phyloP scores from a whole-genome alignment of 2,797 vertebrate genomes.

The Melanotaenia nigrans region DNA sequence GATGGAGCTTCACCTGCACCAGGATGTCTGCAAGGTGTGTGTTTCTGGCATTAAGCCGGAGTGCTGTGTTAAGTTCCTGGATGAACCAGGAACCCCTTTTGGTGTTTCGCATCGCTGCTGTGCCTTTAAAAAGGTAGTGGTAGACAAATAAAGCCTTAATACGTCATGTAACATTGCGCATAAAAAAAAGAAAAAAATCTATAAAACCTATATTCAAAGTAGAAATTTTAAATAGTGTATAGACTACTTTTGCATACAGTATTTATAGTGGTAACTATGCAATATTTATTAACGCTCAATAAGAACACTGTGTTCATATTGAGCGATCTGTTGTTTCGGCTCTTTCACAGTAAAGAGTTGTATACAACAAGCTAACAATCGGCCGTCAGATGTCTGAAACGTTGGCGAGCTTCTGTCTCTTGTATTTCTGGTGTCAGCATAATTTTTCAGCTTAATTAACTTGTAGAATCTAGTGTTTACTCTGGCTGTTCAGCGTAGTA shows the following conservation, averaged over 20 bases:
- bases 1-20: conserved; percentile 85
- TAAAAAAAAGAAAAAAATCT: too few species aligned
- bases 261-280: not conserved
- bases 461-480: not conserved
- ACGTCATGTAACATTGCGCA: not conserved
- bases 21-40: conserved; percentile 94
- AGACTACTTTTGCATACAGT: too few species aligned
- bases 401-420: not conserved
- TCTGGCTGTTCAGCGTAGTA: not conserved
- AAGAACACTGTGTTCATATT: too few species aligned
- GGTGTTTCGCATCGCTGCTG: conserved; percentile 95
- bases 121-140: conserved; percentile 79
- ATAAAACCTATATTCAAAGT: not conserved
- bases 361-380: too few species aligned
- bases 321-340: too few species aligned
- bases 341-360: too few species aligned
- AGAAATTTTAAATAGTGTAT: too few species aligned
- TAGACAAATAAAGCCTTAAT: conserved; percentile 34
- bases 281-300: too few species aligned
- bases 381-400: not conserved
- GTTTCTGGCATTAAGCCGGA: conserved; percentile 87
- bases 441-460: not conserved
- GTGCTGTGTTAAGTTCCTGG: conserved; percentile 88
- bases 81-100: conserved; percentile 97
- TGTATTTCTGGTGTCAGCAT: not conserved